Percentiles rank a stretch among this genome's conserved stretches.
phyloP scores from a whole-genome alignment of 2,888 invertebrate genomes.

The Rhingia campestris region DNA sequence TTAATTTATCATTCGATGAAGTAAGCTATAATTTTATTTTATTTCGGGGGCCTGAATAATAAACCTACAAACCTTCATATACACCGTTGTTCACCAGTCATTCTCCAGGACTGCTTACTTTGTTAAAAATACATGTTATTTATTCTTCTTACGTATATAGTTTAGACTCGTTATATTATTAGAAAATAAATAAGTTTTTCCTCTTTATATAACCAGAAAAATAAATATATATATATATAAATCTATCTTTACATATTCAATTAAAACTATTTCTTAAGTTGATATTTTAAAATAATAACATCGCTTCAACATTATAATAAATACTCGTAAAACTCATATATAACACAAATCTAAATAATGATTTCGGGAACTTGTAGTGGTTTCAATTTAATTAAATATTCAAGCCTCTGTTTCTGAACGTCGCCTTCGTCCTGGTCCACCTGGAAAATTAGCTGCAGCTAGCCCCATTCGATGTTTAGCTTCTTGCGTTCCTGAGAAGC shows the following conservation, averaged over 20 bases:
- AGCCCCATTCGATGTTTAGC: slow-evolving; percentile 96
- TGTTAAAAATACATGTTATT: slow-evolving; percentile 18
- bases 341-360: slow-evolving; percentile 22
- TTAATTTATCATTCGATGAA: slow-evolving; percentile 8
- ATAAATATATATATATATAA: slow-evolving; percentile 39
- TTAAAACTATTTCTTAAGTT: slow-evolving; percentile 51
- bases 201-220: slow-evolving; percentile 27
- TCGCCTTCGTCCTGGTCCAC: slow-evolving; percentile 94
- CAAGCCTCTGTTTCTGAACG: slow-evolving; percentile 85
- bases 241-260: slow-evolving; percentile 47
- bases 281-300: slow-evolving; percentile 39
- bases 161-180: slow-evolving; percentile 27
- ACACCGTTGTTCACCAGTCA: slow-evolving; percentile 16
- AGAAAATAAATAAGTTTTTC: slow-evolving; percentile 3
- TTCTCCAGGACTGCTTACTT: neutral
- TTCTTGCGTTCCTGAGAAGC: slow-evolving; percentile 94
- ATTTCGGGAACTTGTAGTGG: slow-evolving; percentile 47
- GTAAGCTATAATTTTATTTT: slow-evolving; percentile 16
- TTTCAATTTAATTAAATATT: slow-evolving; percentile 62
- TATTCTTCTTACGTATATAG: slow-evolving; percentile 22
- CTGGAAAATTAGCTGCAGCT: slow-evolving; percentile 94
- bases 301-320: slow-evolving; percentile 32
- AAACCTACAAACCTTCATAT: slow-evolving; percentile 63
- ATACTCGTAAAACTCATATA: slow-evolving; percentile 5
- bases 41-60: slow-evolving; percentile 58